Conservation (phyloP, 1,140 invertebrate species). For the Lithobius niger region DNA sequence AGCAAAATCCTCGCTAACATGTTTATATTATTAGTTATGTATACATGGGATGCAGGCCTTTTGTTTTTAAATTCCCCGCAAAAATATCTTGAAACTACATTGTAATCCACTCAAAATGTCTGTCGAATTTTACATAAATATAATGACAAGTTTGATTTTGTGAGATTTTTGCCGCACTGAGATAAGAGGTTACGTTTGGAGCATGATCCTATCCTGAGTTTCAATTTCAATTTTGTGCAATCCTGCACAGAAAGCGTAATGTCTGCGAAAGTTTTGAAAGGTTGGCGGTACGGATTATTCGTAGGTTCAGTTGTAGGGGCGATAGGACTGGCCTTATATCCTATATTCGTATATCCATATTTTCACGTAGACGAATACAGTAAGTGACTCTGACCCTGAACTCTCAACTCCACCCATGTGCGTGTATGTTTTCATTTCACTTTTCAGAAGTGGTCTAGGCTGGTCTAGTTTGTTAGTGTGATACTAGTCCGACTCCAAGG, state of each 20-base stretch:
- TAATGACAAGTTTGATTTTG: not conserved
- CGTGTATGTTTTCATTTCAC: too few relatives aligned
- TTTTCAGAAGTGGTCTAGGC: too few relatives aligned
- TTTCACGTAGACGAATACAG: slow-evolving; percentile 47
- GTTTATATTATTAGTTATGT: too few relatives aligned
- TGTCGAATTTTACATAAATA: too few relatives aligned
- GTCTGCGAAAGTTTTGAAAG: slow-evolving; percentile 29
- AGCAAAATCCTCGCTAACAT: too few relatives aligned
- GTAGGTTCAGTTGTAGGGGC: slow-evolving; percentile 42
- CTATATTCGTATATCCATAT: slow-evolving; percentile 49
- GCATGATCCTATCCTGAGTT: not conserved
- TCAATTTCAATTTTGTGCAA: not conserved
- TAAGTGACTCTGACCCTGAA: too few relatives aligned
- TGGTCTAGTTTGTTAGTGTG: too few relatives aligned
- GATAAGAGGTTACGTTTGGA: not conserved
- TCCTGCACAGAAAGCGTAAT: not conserved
- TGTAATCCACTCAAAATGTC: not conserved
- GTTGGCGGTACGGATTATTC: slow-evolving; percentile 45
- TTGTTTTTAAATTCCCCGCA: too few relatives aligned
- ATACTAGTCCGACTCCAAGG: too few relatives aligned
- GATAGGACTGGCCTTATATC: slow-evolving; percentile 42
- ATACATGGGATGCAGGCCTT: too few relatives aligned
- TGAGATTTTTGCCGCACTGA: not conserved
- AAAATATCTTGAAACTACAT: not conserved
- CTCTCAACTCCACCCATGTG: too few relatives aligned